Conservation (phyloP, 2,888 invertebrate genomes). For the Phalangium opilio region DNA sequence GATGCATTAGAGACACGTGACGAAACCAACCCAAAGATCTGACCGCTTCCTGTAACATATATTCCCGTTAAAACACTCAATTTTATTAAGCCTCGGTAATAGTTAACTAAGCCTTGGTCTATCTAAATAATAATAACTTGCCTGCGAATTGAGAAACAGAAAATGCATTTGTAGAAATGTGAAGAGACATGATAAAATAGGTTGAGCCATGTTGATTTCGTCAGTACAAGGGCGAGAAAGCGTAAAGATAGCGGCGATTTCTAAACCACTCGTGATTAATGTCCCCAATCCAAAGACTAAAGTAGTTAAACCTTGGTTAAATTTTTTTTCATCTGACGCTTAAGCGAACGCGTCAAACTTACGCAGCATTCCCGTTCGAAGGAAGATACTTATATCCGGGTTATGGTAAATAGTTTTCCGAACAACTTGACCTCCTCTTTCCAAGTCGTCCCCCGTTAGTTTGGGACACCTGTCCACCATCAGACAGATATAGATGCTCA, state of each 20-base stretch:
- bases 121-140: too few relatives aligned
- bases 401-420: slow-evolving; percentile 5
- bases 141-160: slow-evolving; percentile 42
- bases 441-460: slow-evolving; percentile 21
- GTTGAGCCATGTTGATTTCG: slow-evolving; percentile 39
- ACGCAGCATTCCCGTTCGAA: slow-evolving; percentile 39
- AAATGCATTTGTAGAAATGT: slow-evolving; percentile 44
- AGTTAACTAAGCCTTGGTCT: too few relatives aligned
- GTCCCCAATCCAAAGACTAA: slow-evolving; percentile 41
- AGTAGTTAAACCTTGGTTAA: background rate
- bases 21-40: slow-evolving; percentile 18
- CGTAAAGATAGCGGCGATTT: slow-evolving; percentile 38
- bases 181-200: slow-evolving; percentile 40
- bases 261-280: slow-evolving; percentile 39
- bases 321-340: background rate
- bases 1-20: slow-evolving; percentile 32
- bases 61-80: slow-evolving; percentile 1
- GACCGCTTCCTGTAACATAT: slow-evolving; percentile 27
- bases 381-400: slow-evolving; percentile 27
- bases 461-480: slow-evolving; percentile 37
- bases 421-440: slow-evolving; percentile 4
- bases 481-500: slow-evolving; percentile 40
- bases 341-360: slow-evolving; percentile 19
- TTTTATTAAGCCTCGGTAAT: too few relatives aligned
- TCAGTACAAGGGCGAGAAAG: slow-evolving; percentile 34